These are phyloP conservation scores for Myotis lucifugus DNA, from an alignment of 2,113 vertebrate species.

Conservation along the genomic window DNA sequence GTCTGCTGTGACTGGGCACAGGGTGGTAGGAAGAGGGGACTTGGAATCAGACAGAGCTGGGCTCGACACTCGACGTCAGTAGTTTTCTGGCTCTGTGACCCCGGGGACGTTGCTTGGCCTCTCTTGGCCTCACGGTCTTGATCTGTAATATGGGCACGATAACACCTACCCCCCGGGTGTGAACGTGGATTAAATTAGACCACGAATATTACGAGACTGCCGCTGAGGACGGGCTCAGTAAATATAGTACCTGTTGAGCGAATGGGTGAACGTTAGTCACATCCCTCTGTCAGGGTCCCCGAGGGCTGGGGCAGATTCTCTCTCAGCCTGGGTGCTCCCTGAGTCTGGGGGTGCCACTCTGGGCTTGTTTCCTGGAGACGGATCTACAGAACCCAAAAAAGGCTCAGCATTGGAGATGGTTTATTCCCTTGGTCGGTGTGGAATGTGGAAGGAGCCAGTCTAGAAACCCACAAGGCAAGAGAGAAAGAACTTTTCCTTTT, in stretches of 20 bases:
- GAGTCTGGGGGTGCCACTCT: background rate
- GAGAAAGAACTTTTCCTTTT: background rate
- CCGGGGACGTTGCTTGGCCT: background rate
- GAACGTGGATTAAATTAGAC: background rate
- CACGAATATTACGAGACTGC: background rate
- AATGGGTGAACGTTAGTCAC: background rate
- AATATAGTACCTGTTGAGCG: background rate
- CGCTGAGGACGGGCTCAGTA: background rate
- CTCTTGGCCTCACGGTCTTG: background rate
- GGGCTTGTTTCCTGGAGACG: background rate
- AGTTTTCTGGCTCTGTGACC: background rate
- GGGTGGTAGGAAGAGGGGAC: background rate
- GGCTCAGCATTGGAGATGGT: background rate
- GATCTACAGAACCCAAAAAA: background rate
- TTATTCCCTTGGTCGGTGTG: background rate
- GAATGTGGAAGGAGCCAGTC: background rate
- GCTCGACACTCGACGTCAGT: background rate
- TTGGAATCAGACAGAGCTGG: background rate
- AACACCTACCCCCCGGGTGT: background rate
- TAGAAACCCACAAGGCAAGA: slow-evolving; percentile 12
- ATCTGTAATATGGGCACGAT: background rate
- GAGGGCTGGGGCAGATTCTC: background rate
- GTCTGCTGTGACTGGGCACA: background rate
- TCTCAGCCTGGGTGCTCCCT: background rate
- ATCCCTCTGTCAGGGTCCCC: background rate